Conservation (phyloP, 2,888 invertebrate genomes). For the Aromia moschata region DNA sequence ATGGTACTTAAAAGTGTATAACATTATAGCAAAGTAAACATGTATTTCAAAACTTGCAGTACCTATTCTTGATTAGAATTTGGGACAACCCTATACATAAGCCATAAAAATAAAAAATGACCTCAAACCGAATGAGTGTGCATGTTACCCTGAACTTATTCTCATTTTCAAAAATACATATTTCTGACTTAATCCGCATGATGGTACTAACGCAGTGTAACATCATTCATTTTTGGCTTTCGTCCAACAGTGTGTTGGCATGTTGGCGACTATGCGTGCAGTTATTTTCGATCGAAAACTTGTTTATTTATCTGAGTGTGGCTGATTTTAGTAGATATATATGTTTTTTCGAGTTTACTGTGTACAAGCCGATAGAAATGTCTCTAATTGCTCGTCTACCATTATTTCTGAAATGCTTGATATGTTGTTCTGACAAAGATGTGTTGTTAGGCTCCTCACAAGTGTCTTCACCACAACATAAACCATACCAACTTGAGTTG, state of each 20-base stretch:
- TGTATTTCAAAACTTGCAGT: too few species aligned
- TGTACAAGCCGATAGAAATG: conserved; percentile 30
- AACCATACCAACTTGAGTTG: conserved; percentile 63
- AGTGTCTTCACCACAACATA: conserved; percentile 63
- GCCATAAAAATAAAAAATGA: too few species aligned
- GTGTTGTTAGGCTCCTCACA: conserved; percentile 63
- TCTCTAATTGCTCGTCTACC: conserved; percentile 45
- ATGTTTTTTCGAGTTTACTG: conserved; percentile 3
- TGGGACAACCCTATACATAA: too few species aligned
- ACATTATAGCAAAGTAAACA: too few species aligned
- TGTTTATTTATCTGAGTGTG: conserved; percentile 34
- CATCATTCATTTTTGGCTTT: conserved; percentile 29
- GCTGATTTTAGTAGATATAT: conserved; percentile 31
- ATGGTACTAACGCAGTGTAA: neutral
- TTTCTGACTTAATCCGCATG: neutral
- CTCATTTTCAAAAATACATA: conserved; percentile 1
- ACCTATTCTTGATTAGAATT: too few species aligned
- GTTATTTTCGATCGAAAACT: conserved; percentile 39
- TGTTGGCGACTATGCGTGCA: conserved; percentile 31
- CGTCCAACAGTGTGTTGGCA: conserved; percentile 24
- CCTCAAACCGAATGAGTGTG: too few species aligned
- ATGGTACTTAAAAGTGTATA: too few species aligned
- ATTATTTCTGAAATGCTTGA: conserved; percentile 50
- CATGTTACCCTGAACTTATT: neutral
- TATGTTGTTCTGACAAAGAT: conserved; percentile 61